These are phyloP conservation scores for Philhelius pedissequus DNA, from an alignment of 2,888 invertebrate genomes.

Conservation along the genomic window DNA sequence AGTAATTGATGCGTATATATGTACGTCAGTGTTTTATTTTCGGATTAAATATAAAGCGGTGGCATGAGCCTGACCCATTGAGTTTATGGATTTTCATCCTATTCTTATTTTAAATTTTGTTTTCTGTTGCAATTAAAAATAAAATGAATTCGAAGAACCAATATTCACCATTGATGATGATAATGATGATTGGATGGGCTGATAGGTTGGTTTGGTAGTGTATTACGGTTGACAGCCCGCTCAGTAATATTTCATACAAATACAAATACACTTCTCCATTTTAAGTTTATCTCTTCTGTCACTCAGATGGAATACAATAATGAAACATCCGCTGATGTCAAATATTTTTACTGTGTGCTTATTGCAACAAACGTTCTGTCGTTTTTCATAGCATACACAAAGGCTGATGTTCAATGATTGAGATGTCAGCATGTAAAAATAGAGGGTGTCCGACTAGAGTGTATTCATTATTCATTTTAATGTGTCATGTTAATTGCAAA, in stretches of 20 bases:
- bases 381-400: conserved; percentile 6
- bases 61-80: conserved; percentile 10
- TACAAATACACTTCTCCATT: conserved; percentile 26
- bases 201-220: background rate
- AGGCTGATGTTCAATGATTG: conserved; percentile 3
- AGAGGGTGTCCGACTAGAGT: conserved; percentile 31
- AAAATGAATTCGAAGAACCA: conserved; percentile 54
- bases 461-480: conserved; percentile 62
- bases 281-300: conserved; percentile 52
- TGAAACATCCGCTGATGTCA: conserved; percentile 51
- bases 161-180: conserved; percentile 13
- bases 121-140: conserved; percentile 37
- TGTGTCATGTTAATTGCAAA: conserved; percentile 67
- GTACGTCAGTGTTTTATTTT: conserved; percentile 11
- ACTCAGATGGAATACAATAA: conserved; percentile 9
- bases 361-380: conserved; percentile 47
- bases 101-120: conserved; percentile 31
- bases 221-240: background rate
- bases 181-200: conserved; percentile 43
- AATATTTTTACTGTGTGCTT: conserved; percentile 36
- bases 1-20: conserved; percentile 60
- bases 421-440: conserved; percentile 51
- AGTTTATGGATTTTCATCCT: conserved; percentile 55
- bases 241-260: conserved; percentile 51
- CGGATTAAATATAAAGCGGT: background rate